Evolutionary conservation across 2,797 vertebrate genomes (phyloP).

Genomic region (Hydrocynus forskahlii): DNA sequence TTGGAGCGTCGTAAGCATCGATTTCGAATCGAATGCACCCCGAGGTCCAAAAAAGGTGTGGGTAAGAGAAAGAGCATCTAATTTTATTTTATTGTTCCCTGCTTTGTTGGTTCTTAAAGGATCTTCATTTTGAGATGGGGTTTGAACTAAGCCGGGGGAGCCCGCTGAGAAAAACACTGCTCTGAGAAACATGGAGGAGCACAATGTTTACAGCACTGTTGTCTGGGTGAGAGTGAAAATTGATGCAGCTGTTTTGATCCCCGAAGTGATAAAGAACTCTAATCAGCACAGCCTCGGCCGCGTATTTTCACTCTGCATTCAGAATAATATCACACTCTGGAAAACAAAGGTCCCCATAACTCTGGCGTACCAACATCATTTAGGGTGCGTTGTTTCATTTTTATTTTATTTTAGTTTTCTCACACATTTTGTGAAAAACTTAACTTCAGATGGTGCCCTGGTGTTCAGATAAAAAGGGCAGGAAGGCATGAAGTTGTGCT

Average conservation of each 20-base stretch:
- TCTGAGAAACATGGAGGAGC: constrained; percentile 60
- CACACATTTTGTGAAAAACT: constrained; percentile 17
- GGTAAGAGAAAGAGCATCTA: background rate
- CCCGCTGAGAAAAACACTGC: constrained; percentile 39
- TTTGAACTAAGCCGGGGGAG: constrained; percentile 4
- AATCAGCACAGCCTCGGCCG: constrained; percentile 61
- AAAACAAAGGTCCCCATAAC: constrained; percentile 7
- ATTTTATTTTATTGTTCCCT: background rate
- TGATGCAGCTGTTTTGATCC: constrained; percentile 69
- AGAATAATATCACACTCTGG: constrained; percentile 38
- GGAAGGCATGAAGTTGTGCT: background rate
- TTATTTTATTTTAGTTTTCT: background rate
- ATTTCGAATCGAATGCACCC: background rate
- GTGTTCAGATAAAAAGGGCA: constrained; percentile 18
- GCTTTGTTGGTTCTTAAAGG: constrained; percentile 12
- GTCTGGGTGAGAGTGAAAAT: constrained; percentile 69
- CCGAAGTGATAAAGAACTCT: constrained; percentile 60
- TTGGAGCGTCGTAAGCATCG: background rate
- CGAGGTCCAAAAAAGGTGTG: background rate
- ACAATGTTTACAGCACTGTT: constrained; percentile 65
- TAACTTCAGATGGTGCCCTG: constrained; percentile 12
- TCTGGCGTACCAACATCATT: constrained; percentile 24
- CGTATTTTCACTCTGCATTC: constrained; percentile 51
- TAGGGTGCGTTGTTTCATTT: background rate
- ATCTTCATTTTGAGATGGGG: constrained; percentile 26